phyloP scores from a whole-genome alignment of 2,888 invertebrate genomes.

The Drosophila infuscata region DNA sequence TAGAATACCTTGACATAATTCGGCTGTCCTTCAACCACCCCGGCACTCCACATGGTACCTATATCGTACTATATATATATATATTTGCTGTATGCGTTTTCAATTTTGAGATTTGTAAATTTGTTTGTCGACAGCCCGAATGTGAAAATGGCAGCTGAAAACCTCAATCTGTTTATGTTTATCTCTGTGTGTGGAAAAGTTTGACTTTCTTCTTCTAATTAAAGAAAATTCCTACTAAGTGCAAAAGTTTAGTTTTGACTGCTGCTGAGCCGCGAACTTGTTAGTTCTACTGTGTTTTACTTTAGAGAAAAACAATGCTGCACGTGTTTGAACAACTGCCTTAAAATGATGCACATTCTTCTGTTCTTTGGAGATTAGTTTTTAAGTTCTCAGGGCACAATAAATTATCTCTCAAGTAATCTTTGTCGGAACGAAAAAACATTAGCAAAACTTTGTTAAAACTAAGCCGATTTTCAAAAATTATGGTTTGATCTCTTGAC shows the following conservation, averaged over 20 bases:
- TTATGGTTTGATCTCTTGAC: too few species aligned
- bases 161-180: background rate
- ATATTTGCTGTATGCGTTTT: constrained; percentile 61
- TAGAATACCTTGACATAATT: constrained; percentile 76
- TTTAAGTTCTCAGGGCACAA: background rate
- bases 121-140: constrained; percentile 16
- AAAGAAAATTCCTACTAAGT: constrained; percentile 44
- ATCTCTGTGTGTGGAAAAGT: constrained; percentile 20
- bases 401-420: background rate
- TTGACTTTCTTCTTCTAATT: constrained; percentile 46
- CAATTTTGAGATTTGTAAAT: constrained; percentile 74
- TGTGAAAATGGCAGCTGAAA: constrained; percentile 18
- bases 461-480: background rate
- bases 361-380: background rate
- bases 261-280: constrained; percentile 2
- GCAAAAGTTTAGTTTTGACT: constrained; percentile 23
- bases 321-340: background rate
- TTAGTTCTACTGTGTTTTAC: background rate
- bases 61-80: background rate
- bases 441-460: background rate
- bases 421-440: background rate
- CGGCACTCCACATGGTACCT: background rate
- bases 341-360: background rate
- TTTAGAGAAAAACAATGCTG: background rate
- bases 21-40: constrained; percentile 17